A percentile compares a stretch with the other conserved stretches of the same genome.
Evolutionary conservation across 2,113 vertebrate genomes (phyloP).

Genomic region (Spheniscus mendiculus): DNA sequence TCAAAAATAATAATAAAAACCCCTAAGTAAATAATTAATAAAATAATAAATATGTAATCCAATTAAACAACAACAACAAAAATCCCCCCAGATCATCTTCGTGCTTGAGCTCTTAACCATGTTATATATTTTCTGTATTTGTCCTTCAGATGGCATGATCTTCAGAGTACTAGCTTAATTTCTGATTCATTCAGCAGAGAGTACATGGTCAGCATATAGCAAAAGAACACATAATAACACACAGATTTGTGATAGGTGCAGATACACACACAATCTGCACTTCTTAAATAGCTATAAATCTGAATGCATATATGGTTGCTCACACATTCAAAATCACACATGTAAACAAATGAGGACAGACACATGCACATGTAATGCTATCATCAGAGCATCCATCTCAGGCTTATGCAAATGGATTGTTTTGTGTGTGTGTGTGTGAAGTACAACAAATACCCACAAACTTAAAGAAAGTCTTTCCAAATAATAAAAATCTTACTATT

Average conservation of each 20-base stretch:
- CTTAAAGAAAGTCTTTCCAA: conserved; percentile 31
- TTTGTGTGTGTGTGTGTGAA: background rate
- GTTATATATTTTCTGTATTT: background rate
- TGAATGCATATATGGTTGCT: background rate
- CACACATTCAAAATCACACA: background rate
- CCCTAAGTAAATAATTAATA: conserved; percentile 35
- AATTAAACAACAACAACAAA: conserved; percentile 11
- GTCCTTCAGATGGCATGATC: conserved; percentile 38
- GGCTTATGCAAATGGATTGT: background rate
- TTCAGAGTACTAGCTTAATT: background rate
- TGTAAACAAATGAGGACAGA: conserved; percentile 3
- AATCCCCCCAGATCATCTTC: background rate
- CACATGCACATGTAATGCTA: background rate
- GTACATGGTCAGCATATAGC: background rate
- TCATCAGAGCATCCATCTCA: background rate
- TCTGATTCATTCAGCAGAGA: background rate
- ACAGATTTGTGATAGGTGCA: background rate
- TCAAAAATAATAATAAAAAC: background rate
- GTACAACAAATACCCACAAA: background rate
- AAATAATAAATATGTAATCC: conserved; percentile 24
- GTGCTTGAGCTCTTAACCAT: background rate
- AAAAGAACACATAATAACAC: background rate
- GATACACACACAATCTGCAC: background rate
- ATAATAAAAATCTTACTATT: conserved; percentile 10
- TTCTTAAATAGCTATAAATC: background rate